Percentiles rank a stretch among this genome's conserved stretches.
phyloP scores from a whole-genome alignment of 2,797 vertebrate genomes.

The Hydrophis major region DNA sequence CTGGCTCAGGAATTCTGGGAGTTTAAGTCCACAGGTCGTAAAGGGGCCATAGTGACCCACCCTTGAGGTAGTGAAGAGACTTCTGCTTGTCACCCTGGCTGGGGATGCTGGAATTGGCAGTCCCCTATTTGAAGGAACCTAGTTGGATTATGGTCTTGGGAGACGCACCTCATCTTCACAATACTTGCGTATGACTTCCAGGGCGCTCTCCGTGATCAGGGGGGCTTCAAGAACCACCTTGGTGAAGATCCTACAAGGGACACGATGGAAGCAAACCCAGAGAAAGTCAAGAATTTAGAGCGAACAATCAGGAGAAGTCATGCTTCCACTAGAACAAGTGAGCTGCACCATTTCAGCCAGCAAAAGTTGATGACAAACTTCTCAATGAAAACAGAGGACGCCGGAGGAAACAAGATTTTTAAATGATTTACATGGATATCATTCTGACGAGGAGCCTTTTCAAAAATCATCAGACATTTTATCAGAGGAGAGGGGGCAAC shows the following conservation, averaged over 20 bases:
- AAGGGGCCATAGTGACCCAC: neutral
- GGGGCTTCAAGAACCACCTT: conserved; percentile 93
- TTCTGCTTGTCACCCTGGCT: neutral
- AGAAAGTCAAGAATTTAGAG: too few relatives aligned
- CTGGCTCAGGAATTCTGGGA: neutral
- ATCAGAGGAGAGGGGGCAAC: neutral
- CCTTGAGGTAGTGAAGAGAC: neutral
- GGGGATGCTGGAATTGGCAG: neutral
- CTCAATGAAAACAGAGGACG: neutral
- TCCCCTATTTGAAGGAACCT: neutral
- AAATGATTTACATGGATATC: neutral
- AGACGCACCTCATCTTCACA: conserved; percentile 90
- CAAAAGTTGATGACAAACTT: neutral
- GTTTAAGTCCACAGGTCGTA: neutral
- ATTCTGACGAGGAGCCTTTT: neutral
- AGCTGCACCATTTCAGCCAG: neutral
- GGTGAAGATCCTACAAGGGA: conserved; percentile 83
- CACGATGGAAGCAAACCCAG: too few relatives aligned
- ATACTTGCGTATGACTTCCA: conserved; percentile 94
- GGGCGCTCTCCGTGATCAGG: conserved; percentile 85
- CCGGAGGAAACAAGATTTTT: neutral
- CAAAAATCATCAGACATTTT: neutral
- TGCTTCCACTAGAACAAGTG: neutral
- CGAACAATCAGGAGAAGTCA: neutral
- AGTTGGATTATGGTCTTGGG: neutral